Base-by-base conservation (phyloP, 1,140 invertebrate species). In the Phthorimaea operculella region DNA sequence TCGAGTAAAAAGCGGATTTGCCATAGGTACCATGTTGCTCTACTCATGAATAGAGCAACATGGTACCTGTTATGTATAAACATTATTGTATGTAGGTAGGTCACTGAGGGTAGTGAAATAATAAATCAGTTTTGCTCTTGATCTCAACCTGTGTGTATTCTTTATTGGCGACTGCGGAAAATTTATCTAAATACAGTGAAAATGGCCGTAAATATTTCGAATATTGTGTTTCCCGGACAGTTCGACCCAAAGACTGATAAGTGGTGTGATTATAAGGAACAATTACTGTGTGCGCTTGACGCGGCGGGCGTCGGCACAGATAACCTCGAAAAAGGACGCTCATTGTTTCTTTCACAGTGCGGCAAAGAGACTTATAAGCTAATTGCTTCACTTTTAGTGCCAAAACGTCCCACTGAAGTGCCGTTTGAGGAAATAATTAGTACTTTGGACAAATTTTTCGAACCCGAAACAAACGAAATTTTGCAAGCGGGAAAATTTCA, bases 61-160 rank as follows among this genome's bases (percentile, higher is more conserved):
- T n/a, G n/a, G n/a, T n/a, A n/a, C n/a, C n/a, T n/a, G n/a, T n/a
- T n/a, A n/a, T n/a, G n/a, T n/a, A n/a, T n/a, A n/a, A n/a, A n/a
- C 21, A 28, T 4, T 28, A 28, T 28, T 28, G 21, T 42, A 15
- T 42, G 14, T 42, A n/a, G n/a, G n/a, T n/a, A n/a, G n/a, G n/a
- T n/a, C n/a, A 42, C 14, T 42, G 91, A 88, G 98, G 96, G 57
- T 97, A 81, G 72, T 95, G 94, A 42, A n/a, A n/a, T 42, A 42
- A 42, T 42, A 42, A 42, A 42, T 42, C 39, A 42, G 39, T 42
- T 42, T 42, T 42, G 39, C 14, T 42, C 14, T 42, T 12, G 11
- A 42, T 15, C 14, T 12, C 39, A 42, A 42, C 14, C 11, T 42
- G 11, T 12, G 11, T 42, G 8, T 42, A 42, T 42, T 15, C 53